Evolutionary conservation across 37 sponge, comb jelly and placozoan genomes (phyloP).

Genomic region (Mnemiopsis leidyi): DNA sequence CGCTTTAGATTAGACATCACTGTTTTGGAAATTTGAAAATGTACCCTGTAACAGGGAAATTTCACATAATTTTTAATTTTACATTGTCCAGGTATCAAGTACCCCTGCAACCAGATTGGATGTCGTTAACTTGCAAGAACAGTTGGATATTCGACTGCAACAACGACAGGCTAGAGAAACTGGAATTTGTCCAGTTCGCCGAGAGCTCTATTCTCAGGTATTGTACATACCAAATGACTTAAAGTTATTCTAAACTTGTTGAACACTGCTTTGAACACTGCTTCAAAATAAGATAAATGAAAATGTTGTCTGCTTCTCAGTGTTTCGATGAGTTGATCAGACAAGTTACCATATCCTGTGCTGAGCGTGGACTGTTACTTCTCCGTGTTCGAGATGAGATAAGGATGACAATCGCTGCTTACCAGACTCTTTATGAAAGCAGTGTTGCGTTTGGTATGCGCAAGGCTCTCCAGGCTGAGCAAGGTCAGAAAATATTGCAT

Average conservation of each 20-base stretch:
- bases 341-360: slow-evolving; percentile 94
- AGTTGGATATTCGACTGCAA: slow-evolving; percentile 87
- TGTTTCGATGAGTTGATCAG: slow-evolving; percentile 91
- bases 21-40: too few species aligned
- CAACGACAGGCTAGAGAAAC: slow-evolving; percentile 98
- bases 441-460: slow-evolving; percentile 98
- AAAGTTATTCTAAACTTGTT: too few species aligned
- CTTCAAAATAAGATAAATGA: too few species aligned
- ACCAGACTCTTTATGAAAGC: slow-evolving; percentile 99
- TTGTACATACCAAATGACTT: slow-evolving; percentile 48
- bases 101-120: slow-evolving; percentile 94
- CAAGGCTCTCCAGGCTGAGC: slow-evolving; percentile 96
- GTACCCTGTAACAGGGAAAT: too few species aligned
- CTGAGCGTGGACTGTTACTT: slow-evolving; percentile 90
- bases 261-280: too few species aligned
- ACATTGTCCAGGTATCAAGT: slow-evolving; percentile 77
- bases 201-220: slow-evolving; percentile 98
- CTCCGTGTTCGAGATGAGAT: slow-evolving; percentile 97
- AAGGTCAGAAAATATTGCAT: slow-evolving; percentile 74
- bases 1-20: too few species aligned
- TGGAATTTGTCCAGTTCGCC: slow-evolving; percentile 95
- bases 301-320: not conserved
- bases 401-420: slow-evolving; percentile 97
- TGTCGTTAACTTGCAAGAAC: slow-evolving; percentile 89
- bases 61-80: too few species aligned